Percentiles rank a stretch among this genome's conserved stretches.
phyloP scores from a whole-genome alignment of 2,888 invertebrate genomes.

The Apoda limacodes region DNA sequence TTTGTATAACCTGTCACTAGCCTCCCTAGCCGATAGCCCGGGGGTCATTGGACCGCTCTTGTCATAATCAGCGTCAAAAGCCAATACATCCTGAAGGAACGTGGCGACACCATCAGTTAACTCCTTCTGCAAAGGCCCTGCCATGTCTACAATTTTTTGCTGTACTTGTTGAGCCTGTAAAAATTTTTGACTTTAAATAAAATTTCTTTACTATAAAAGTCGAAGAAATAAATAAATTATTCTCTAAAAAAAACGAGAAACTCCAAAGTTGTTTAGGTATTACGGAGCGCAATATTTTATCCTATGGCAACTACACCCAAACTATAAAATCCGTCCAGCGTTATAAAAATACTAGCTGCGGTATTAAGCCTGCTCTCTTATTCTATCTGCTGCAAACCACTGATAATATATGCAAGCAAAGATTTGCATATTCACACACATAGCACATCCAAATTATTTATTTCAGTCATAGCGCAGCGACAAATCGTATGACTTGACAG shows the following conservation, averaged over 20 bases:
- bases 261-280: too few relatives aligned
- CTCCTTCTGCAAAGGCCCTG: conserved; percentile 80
- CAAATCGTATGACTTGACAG: too few relatives aligned
- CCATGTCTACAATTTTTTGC: conserved; percentile 77
- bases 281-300: neutral
- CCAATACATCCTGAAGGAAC: conserved; percentile 74
- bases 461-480: too few relatives aligned
- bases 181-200: neutral
- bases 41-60: conserved; percentile 87
- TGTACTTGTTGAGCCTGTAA: conserved; percentile 75
- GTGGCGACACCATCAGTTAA: conserved; percentile 76
- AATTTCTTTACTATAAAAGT: neutral
- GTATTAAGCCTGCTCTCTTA: neutral
- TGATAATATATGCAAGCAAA: too few relatives aligned
- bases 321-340: too few relatives aligned
- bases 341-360: neutral
- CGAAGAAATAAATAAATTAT: too few relatives aligned
- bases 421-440: too few relatives aligned
- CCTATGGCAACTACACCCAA: neutral
- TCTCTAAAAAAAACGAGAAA: too few relatives aligned
- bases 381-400: too few relatives aligned
- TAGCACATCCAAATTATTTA: too few relatives aligned
- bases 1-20: conserved; percentile 76
- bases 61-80: conserved; percentile 80
- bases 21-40: conserved; percentile 86